Evolutionary conservation across 2,797 vertebrate genomes (phyloP), one percentile per base, ranked within the genome.

Genomic region (Falco cherrug): DNA sequence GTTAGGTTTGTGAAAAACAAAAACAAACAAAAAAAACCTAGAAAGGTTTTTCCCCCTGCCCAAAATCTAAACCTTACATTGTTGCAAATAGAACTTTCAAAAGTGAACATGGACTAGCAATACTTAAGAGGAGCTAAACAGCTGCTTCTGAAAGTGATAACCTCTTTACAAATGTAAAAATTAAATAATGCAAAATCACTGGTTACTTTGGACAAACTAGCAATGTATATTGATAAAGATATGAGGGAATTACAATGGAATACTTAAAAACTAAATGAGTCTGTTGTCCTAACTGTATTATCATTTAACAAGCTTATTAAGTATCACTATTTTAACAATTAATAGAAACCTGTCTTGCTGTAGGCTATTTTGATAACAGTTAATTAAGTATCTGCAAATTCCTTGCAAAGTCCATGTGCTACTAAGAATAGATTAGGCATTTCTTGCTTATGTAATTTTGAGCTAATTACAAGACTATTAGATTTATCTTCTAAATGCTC

Each of bases 391-490:
- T 97, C 94, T 97, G 78, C 92, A 97, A 77, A 96, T 97, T 97
- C 96, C 94, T 97, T 96, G 95, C 87, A 95, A 96, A 97, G 92
- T 96, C 98, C 97, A 91, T 97, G 95, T 95, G 96, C 85, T 93
- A 95, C 91, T 94, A 97, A 94, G 93, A 98, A 97, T 96, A 98
- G 98, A 98, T 97, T 97, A 97, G 91, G 93, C 95, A 97, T 97
- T 97, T 95, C 96, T 98, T 98, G 93, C 96, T 97, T 98, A 97
- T 97, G 91, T 97, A 97, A 97, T 98, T 98, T 97, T 96, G 89
- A 97, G 94, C 95, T 98, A 98, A 98, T 98, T 98, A 98, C 92
- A 95, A 93, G 96, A 96, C 91, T 97, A 97, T 98, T 98, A 97
- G 96, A 97, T 98, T 98, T 97, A 98, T 97, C 95, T 98, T 96